Evolutionary conservation across 2,797 vertebrate species (phyloP).

Genomic region (Luscinia luscinia): DNA sequence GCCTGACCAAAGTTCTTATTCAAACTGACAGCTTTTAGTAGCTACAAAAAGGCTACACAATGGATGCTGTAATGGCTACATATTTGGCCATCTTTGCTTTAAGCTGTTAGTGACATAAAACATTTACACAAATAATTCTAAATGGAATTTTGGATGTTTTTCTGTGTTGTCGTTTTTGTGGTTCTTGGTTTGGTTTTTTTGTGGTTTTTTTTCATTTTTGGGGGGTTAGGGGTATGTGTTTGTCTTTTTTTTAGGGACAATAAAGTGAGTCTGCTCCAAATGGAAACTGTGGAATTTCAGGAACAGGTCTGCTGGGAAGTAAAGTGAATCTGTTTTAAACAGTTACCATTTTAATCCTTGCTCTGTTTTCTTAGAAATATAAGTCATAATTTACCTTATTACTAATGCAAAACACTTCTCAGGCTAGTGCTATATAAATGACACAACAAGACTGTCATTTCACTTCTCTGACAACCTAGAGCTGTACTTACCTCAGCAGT

Average conservation of each 20-base stretch:
- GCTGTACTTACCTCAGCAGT: not conserved
- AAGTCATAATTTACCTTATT: not conserved
- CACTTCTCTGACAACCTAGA: not conserved
- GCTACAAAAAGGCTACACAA: not conserved
- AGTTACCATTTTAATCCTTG: not conserved
- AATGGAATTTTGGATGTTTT: not conserved
- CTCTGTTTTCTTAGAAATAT: not conserved
- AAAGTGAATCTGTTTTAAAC: not conserved
- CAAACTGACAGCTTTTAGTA: not conserved
- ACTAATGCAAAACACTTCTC: not conserved
- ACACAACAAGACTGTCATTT: not conserved
- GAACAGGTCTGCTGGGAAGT: accelerated
- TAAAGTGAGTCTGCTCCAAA: not conserved
- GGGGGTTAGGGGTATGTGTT: accelerated
- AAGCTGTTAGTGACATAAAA: not conserved
- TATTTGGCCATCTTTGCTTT: not conserved
- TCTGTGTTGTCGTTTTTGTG: not conserved
- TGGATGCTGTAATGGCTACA: too few relatives aligned
- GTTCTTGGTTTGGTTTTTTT: not conserved
- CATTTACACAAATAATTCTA: not conserved
- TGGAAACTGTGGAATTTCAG: not conserved
- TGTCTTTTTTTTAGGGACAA: not conserved
- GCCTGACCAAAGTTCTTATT: not conserved
- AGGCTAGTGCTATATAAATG: not conserved
- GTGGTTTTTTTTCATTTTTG: not conserved